Conservation (phyloP, 2,888 invertebrate genomes). For the Lymantria dispar region DNA sequence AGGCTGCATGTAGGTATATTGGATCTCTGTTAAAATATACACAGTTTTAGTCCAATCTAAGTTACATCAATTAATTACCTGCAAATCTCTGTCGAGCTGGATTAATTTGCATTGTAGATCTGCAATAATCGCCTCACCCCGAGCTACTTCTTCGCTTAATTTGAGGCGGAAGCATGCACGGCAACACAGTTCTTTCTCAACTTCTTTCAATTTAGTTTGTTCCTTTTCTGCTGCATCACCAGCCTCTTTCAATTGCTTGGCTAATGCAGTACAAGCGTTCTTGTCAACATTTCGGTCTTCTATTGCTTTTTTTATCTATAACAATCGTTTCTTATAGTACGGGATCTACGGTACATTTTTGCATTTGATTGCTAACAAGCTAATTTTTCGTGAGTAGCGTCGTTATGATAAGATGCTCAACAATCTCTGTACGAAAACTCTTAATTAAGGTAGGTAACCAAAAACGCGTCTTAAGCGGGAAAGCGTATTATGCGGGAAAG, state of each 20-base stretch:
- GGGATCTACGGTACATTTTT: no score
- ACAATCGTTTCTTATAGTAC: conserved; percentile 5
- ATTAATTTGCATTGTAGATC: conserved; percentile 50
- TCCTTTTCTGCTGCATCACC: conserved; percentile 40
- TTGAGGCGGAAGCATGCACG: conserved; percentile 44
- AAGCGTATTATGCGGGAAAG: no score
- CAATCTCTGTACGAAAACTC: no score
- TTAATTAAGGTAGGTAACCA: no score
- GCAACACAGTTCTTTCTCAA: conserved; percentile 52
- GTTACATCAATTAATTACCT: conserved; percentile 33
- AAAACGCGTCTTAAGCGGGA: no score
- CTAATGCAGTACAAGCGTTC: conserved; percentile 32
- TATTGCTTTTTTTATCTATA: conserved; percentile 51
- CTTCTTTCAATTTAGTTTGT: conserved; percentile 27
- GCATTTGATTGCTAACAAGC: no score
- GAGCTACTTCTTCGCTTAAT: conserved; percentile 47
- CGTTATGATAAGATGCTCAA: no score
- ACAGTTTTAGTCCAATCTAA: background rate
- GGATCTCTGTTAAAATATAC: no score
- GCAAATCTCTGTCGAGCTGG: conserved; percentile 60
- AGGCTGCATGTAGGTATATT: no score
- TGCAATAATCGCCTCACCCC: conserved; percentile 43
- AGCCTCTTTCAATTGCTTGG: conserved; percentile 36
- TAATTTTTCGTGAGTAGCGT: no score
- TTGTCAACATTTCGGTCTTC: conserved; percentile 55